These are phyloP conservation scores for Mylabris sibirica DNA, from an alignment of 2,888 invertebrate species.

Conservation along the genomic window DNA sequence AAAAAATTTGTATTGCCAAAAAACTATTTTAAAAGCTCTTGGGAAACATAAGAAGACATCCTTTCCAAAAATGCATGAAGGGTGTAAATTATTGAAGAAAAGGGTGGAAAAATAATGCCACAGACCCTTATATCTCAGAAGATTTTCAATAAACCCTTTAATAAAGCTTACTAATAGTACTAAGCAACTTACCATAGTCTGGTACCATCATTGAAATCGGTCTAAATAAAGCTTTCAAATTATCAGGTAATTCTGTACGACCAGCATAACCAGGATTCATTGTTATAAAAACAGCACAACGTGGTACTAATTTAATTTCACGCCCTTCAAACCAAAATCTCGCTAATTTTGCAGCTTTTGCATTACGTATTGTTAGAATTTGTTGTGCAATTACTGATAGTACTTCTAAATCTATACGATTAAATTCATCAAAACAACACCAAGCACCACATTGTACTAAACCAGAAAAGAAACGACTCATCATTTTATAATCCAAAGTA, in stretches of 20 bases:
- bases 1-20: no score
- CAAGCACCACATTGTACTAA: constrained; percentile 89
- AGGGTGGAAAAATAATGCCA: no score
- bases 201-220: constrained; percentile 94
- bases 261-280: constrained; percentile 95
- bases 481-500: constrained; percentile 78
- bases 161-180: no score
- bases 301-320: constrained; percentile 78
- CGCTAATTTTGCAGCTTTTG: constrained; percentile 73
- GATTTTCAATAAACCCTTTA: no score
- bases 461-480: constrained; percentile 91
- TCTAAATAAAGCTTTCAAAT: constrained; percentile 85
- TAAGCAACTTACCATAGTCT: constrained; percentile 82
- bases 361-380: constrained; percentile 85
- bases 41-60: no score
- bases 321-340: constrained; percentile 85
- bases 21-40: no score
- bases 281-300: constrained; percentile 84
- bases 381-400: constrained; percentile 90
- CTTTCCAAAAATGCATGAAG: no score
- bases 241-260: constrained; percentile 87
- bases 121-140: no score
- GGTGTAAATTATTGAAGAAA: no score
- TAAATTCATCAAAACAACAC: constrained; percentile 94
- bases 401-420: constrained; percentile 90